phyloP scores from a whole-genome alignment of 2,113 vertebrate genomes.

The Sclerurus mexicanus region DNA sequence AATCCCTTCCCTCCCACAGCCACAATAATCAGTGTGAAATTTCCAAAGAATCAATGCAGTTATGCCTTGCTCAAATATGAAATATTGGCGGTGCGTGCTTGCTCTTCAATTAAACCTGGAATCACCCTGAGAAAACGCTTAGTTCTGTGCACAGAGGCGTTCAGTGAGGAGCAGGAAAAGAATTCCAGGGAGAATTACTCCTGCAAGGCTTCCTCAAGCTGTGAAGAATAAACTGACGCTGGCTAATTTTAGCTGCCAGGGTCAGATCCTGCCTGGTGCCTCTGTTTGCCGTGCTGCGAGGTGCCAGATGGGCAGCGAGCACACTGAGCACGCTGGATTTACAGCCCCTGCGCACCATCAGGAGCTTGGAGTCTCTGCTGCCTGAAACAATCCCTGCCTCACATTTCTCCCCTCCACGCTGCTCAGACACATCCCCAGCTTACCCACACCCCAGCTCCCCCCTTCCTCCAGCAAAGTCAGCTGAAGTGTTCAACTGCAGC shows the following conservation, averaged over 20 bases:
- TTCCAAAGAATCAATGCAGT: background rate
- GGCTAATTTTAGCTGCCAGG: background rate
- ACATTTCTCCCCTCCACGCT: fast-evolving
- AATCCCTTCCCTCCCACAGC: background rate
- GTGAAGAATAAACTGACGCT: background rate
- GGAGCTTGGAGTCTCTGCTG: background rate
- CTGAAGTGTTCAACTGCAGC: background rate
- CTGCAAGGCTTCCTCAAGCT: background rate
- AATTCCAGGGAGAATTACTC: background rate
- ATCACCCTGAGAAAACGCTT: background rate
- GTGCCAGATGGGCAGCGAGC: background rate
- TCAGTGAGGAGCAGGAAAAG: background rate
- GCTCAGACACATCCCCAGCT: background rate
- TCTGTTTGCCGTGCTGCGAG: background rate
- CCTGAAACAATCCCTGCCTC: background rate
- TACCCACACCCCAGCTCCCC: background rate
- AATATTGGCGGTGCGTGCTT: background rate
- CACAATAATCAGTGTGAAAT: background rate
- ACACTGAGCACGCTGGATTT: background rate
- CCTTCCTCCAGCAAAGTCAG: background rate
- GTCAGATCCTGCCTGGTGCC: background rate
- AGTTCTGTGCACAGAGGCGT: background rate
- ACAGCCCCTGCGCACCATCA: background rate
- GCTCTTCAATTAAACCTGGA: background rate
- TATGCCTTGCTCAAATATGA: background rate